Percentiles rank a stretch among this genome's conserved stretches.
Evolutionary conservation across 30 jellyfish, hydroid and myxozoan species (phyloP).

Genomic region (Hydractinia echinata): DNA sequence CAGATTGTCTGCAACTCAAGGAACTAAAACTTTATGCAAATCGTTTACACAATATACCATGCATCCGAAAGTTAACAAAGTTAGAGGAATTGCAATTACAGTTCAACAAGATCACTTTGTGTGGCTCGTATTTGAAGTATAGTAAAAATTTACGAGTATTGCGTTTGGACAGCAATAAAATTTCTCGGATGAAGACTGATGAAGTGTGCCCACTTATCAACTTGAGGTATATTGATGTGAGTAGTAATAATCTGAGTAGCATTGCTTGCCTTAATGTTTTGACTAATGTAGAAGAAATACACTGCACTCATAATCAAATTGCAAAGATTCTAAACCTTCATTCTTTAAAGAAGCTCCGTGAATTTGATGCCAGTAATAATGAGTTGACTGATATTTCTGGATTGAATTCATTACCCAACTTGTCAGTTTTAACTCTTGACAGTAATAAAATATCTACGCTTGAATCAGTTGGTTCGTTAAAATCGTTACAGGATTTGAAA

Average conservation of each 20-base stretch:
- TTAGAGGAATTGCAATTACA: slow-evolving; percentile 32
- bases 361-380: slow-evolving; percentile 30
- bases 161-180: slow-evolving; percentile 24
- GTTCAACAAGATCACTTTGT: slow-evolving; percentile 7
- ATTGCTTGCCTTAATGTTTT: slow-evolving; percentile 8
- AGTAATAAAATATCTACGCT: slow-evolving; percentile 7
- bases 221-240: slow-evolving; percentile 21
- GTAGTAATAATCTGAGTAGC: slow-evolving; percentile 6
- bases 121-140: not conserved
- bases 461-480: not conserved
- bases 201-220: slow-evolving; percentile 21
- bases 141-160: slow-evolving; percentile 20
- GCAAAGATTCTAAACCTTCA: slow-evolving; percentile 14
- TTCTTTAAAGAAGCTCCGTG: slow-evolving; percentile 26
- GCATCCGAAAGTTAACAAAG: not conserved
- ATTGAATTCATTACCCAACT: slow-evolving; percentile 12
- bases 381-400: slow-evolving; percentile 23
- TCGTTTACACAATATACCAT: not conserved
- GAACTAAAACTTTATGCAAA: slow-evolving; percentile 26
- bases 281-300: slow-evolving; percentile 22
- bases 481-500: slow-evolving; percentile 12
- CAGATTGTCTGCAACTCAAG: not conserved
- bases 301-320: slow-evolving; percentile 31
- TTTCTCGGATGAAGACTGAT: not conserved
- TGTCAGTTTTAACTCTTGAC: slow-evolving; percentile 6